Evolutionary conservation across 2,113 vertebrate genomes (phyloP), one percentile per base, ranked within the genome.

Genomic region (Egretta garzetta): DNA sequence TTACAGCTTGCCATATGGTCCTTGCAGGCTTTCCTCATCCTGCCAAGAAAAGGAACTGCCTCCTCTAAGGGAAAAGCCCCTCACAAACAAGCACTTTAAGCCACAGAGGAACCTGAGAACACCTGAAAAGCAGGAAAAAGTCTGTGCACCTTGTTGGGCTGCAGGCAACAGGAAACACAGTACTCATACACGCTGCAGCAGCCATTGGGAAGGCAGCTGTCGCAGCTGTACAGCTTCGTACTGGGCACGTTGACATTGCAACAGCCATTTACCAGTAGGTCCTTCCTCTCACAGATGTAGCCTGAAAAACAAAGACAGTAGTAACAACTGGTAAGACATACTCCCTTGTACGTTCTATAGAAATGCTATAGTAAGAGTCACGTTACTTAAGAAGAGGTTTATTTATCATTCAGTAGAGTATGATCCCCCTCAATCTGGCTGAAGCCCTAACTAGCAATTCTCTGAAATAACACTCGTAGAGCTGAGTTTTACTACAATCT

Each of bases 151-250:
- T 99, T 99, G 96, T 98, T 99, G 63, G 99, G 99, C 97, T 99
- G 99, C 50, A 99, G 98, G 97, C 99, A 99, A 93, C 99, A 99
- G 82, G 99, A 99, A 6, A 99, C 99, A 0, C 99, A 99, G 84
- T 98, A 98, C 97, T 99, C 99, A 0, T 99, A 99, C 49, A 99
- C 72, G 6, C 98, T 98, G 55, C 99, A 99, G 98, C 99, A 99
- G 92, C 99, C 99, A 0, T 98, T 99, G 91, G 98, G 96, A 92
- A 99, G 96, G 96, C 99, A 99, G 96, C 98, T 99, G 4, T 99
- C 98, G 45, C 99, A 99, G 64, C 99, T 98, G 97, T 98, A 98
- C 96, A 98, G 99, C 88, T 98, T 98, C 1, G 98, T 98, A 86
- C 98, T 98, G 45, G 98, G 98, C 62, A 98, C 95, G 0, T 98